Conservation (phyloP, 2,888 invertebrate genomes). For the Aphelenchoides bicaudatus region DNA sequence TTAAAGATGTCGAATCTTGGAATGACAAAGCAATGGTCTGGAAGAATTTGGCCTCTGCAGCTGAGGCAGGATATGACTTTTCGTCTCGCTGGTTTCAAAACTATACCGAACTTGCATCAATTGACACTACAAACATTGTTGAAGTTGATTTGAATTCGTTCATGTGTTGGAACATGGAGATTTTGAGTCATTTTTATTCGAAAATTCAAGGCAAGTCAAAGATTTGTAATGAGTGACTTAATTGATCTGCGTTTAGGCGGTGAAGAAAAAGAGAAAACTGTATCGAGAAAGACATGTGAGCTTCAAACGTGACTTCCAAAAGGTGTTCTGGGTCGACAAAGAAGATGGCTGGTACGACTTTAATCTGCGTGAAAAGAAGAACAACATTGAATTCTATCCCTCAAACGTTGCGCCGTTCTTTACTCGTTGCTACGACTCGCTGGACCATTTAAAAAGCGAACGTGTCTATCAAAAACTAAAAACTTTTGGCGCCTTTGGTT, state of each 20-base stretch:
- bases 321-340: conserved; percentile 71
- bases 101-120: conserved; percentile 68
- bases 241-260: no score
- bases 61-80: conserved; percentile 94
- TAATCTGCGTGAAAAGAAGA: conserved; percentile 51
- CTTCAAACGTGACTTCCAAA: conserved; percentile 66
- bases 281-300: conserved; percentile 57
- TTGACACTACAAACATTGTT: conserved; percentile 70
- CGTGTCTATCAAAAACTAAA: conserved; percentile 38
- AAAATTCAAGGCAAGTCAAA: conserved; percentile 23
- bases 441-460: conserved; percentile 42
- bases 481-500: conserved; percentile 38
- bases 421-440: conserved; percentile 63
- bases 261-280: neutral
- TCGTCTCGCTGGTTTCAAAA: conserved; percentile 82
- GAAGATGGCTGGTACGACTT: conserved; percentile 47
- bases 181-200: conserved; percentile 66
- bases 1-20: conserved; percentile 18
- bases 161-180: conserved; percentile 70
- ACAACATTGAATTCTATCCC: conserved; percentile 54
- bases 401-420: conserved; percentile 72
- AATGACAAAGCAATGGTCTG: conserved; percentile 66
- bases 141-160: conserved; percentile 80
- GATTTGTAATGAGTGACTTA: conserved; percentile 11
- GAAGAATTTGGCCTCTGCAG: conserved; percentile 77